Evolutionary conservation across 2,797 vertebrate species (phyloP), one percentile per base, ranked within the genome.

Genomic region (Yasuhikotakia modesta): DNA sequence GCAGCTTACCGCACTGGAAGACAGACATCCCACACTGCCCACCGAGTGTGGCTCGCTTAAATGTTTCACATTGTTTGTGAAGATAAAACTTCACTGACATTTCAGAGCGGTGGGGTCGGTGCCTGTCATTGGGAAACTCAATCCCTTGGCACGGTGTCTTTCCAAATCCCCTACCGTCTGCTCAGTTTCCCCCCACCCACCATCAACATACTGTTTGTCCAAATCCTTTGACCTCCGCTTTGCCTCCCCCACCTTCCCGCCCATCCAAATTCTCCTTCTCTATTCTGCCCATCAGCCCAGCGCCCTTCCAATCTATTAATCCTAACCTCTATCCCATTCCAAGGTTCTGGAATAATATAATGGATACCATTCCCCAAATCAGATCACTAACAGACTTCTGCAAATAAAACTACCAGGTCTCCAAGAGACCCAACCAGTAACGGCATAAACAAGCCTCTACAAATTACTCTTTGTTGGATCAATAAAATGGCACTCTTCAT

Each of bases 1-100:
- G 81, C 60, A 82, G 89, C 79, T 90, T 85, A 89, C 30, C 21
- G 39, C 17, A 73, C 67, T 53, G 78, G 65, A 80, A 68, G 74
- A 70, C 30, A 53, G 66, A 77, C 50, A 83, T 64, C 48, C 79
- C 74, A 60, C 22, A 60, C 12, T 58, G 30, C 17, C 53, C 63
- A 76, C 63, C 81, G 80, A 75, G 85, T 57, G 83, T 84, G 81
- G 78, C 53, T 52, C 58, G 30, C 70, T 64, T 58, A 24, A 81
- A 79, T 84, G 89, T 87, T 90, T 90, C 85, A 88, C 88, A 91
- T 91, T 90, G 90, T 92, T 86, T 86, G 85, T 85, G 85, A 91
- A 90, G 91, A 92, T 87, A 91, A 91, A 92, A 89, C 88, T 89
- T 78, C 35, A 82, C 3, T 92, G 92, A 92, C 91, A 92, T 92